A percentile compares a stretch with the other conserved stretches of the same genome.
phyloP scores from a whole-genome alignment of 2,113 vertebrate genomes.

The Carettochelys insculpta region DNA sequence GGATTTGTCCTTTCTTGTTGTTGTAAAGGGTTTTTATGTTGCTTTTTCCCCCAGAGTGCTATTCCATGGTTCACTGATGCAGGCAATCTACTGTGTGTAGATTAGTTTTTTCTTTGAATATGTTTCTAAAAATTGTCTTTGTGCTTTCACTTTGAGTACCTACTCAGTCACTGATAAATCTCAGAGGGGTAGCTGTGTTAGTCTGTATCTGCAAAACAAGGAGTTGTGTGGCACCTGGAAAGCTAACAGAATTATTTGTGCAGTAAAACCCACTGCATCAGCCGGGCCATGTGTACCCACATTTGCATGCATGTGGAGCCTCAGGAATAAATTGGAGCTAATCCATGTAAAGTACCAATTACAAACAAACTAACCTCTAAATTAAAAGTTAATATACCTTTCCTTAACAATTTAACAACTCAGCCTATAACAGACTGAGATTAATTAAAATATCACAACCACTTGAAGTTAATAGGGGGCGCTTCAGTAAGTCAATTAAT shows the following conservation, averaged over 20 bases:
- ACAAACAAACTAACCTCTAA: too few relatives aligned
- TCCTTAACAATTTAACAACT: background rate
- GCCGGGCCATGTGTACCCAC: too few relatives aligned
- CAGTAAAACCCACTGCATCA: too few relatives aligned
- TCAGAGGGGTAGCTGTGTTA: too few relatives aligned
- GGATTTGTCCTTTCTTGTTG: constrained; percentile 17
- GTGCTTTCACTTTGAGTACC: background rate
- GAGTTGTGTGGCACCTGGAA: too few relatives aligned
- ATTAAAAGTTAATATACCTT: too few relatives aligned
- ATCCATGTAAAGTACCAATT: too few relatives aligned
- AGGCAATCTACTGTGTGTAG: background rate
- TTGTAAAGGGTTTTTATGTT: background rate
- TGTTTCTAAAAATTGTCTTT: constrained; percentile 3
- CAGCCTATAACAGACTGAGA: background rate
- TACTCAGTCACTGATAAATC: background rate
- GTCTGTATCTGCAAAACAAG: too few relatives aligned
- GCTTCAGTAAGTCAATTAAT: background rate
- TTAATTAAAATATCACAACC: background rate
- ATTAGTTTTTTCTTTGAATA: background rate
- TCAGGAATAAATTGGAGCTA: too few relatives aligned
- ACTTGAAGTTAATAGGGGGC: background rate
- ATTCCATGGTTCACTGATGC: background rate
- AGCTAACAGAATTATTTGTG: too few relatives aligned
- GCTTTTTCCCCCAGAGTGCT: background rate
- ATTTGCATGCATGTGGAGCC: too few relatives aligned